A percentile compares a stretch with the other conserved stretches of the same genome.
Conservation (phyloP, 2,113 vertebrate genomes). For the Cyanocitta stelleri region DNA sequence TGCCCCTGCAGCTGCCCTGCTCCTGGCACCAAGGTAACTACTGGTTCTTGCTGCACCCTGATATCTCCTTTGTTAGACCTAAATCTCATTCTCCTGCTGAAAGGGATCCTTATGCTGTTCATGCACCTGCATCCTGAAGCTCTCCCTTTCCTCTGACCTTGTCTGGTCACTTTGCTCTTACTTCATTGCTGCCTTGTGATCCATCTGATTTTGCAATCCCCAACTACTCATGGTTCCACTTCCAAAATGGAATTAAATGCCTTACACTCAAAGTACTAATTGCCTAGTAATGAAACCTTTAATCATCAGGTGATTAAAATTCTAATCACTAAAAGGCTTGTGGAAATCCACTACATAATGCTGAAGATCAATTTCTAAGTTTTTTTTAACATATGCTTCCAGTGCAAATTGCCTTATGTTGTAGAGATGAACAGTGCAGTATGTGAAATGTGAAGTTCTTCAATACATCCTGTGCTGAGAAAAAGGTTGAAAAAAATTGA, state of each 20-base stretch:
- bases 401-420: slow-evolving; percentile 26
- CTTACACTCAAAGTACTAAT: slow-evolving; percentile 52
- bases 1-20: background rate
- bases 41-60: background rate
- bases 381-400: slow-evolving; percentile 4
- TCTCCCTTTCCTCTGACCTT: background rate
- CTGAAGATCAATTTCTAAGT: slow-evolving; percentile 56
- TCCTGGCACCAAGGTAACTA: background rate
- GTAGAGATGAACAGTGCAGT: background rate
- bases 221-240: background rate
- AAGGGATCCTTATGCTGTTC: background rate
- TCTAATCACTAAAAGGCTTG: slow-evolving; percentile 50
- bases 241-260: slow-evolving; percentile 35
- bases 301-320: slow-evolving; percentile 68
- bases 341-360: slow-evolving; percentile 40
- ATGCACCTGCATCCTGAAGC: background rate
- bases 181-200: background rate
- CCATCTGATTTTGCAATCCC: background rate
- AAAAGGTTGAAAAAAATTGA: slow-evolving; percentile 6
- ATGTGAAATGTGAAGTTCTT: slow-evolving; percentile 4
- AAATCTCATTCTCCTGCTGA: background rate
- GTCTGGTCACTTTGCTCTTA: background rate
- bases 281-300: slow-evolving; percentile 61
- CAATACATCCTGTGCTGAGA: background rate
- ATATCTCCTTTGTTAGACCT: background rate